These are phyloP conservation scores for Baryphthengus martii DNA, from an alignment of 2,113 vertebrate genomes.

Conservation along the genomic window DNA sequence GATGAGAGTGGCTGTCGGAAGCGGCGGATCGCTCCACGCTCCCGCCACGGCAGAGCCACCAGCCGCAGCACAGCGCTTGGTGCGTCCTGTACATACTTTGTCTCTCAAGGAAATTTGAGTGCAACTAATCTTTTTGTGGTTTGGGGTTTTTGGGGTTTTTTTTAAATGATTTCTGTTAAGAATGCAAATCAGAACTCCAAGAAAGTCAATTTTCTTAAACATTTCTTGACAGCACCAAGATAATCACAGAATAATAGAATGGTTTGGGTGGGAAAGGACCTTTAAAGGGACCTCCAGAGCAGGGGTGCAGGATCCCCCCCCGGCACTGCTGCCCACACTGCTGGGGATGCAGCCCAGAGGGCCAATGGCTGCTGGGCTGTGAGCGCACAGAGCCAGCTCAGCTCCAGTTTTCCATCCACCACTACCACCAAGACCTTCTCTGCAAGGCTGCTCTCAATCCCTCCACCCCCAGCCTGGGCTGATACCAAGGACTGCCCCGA, in stretches of 20 bases:
- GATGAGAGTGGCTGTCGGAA: neutral
- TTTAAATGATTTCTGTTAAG: neutral
- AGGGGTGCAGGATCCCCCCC: too few species aligned
- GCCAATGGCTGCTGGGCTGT: too few species aligned
- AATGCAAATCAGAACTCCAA: neutral
- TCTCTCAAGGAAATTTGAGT: neutral
- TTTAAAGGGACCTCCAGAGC: neutral
- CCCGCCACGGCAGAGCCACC: neutral
- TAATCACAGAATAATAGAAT: neutral
- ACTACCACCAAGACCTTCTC: too few species aligned
- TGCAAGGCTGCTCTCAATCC: too few species aligned
- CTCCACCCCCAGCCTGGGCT: neutral
- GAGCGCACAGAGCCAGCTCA: too few species aligned
- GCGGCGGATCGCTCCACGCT: neutral
- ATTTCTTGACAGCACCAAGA: neutral
- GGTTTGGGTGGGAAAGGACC: neutral
- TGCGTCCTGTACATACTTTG: fast-evolving
- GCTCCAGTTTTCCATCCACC: too few species aligned
- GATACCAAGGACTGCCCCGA: neutral
- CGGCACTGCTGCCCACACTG: too few species aligned
- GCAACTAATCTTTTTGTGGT: neutral
- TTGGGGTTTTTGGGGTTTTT: neutral
- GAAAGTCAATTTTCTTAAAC: neutral
- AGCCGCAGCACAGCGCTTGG: neutral
- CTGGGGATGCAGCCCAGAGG: too few species aligned